Evolutionary conservation across 2,797 vertebrate species (phyloP).

Genomic region (Scleropages formosus): DNA sequence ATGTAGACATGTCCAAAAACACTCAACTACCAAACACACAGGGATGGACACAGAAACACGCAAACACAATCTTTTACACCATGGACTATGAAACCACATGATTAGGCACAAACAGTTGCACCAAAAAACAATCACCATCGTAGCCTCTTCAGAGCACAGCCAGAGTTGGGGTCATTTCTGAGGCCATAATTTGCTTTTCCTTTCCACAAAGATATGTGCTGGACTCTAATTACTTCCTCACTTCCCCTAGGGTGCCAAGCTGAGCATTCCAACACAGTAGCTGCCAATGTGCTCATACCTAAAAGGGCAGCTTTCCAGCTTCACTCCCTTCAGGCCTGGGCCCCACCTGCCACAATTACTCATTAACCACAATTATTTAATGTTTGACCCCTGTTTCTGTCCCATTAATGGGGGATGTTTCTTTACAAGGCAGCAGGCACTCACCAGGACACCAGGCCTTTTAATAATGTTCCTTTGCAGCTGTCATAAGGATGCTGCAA

Average conservation of each 20-base stretch:
- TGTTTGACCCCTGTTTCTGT: too few relatives aligned
- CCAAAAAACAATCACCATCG: constrained; percentile 33
- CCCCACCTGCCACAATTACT: too few relatives aligned
- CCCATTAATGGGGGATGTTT: too few relatives aligned
- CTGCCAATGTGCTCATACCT: constrained; percentile 19
- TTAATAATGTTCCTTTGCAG: too few relatives aligned
- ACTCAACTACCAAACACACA: background rate
- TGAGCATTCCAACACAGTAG: constrained; percentile 21
- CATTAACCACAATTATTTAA: too few relatives aligned
- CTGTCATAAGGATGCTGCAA: too few relatives aligned
- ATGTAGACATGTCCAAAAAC: background rate
- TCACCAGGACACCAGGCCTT: too few relatives aligned
- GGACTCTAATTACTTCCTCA: constrained; percentile 37
- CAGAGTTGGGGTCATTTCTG: constrained; percentile 2
- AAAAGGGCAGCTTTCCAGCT: too few relatives aligned
- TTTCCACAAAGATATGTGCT: constrained; percentile 27
- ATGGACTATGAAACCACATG: background rate
- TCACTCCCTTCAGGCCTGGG: too few relatives aligned
- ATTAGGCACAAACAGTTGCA: background rate
- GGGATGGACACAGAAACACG: background rate
- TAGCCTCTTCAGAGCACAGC: constrained; percentile 21
- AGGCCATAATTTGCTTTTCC: constrained; percentile 30
- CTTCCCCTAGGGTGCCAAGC: constrained; percentile 31
- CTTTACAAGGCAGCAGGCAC: too few relatives aligned
- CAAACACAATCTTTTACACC: background rate